Conservation (phyloP, 2,888 invertebrate species). For the Osedax fenrisi region DNA sequence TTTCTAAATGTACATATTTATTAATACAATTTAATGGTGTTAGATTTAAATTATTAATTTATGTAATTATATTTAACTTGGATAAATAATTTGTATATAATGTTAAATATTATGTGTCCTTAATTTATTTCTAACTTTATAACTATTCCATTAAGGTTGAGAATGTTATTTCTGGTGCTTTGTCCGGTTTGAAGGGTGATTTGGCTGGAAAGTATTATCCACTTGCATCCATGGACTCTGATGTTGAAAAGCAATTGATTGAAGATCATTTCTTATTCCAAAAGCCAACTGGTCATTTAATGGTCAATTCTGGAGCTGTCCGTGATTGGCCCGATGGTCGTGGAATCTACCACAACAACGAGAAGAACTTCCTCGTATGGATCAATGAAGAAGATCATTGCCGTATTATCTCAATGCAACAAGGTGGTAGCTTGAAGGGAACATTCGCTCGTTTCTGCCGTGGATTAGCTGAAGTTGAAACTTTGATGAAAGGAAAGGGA, state of each 20-base stretch:
- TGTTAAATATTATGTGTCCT: too few species aligned
- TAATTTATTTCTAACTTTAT: too few species aligned
- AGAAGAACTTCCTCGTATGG: slow-evolving; percentile 9
- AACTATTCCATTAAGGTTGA: too few species aligned
- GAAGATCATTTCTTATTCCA: slow-evolving; percentile 39
- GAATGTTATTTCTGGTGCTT: slow-evolving; percentile 33
- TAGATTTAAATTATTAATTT: too few species aligned
- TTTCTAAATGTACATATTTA: too few species aligned
- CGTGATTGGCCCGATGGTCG: slow-evolving; percentile 73
- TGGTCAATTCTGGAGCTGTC: slow-evolving; percentile 35
- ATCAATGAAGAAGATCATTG: slow-evolving; percentile 11
- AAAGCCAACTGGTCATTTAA: slow-evolving; percentile 34
- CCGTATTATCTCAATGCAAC: slow-evolving; percentile 9
- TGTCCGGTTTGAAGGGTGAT: slow-evolving; percentile 34
- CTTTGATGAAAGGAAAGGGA: neutral
- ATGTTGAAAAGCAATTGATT: slow-evolving; percentile 35
- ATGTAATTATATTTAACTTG: too few species aligned
- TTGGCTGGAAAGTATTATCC: slow-evolving; percentile 37
- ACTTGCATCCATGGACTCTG: slow-evolving; percentile 34
- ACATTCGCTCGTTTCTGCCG: neutral
- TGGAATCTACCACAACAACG: slow-evolving; percentile 52
- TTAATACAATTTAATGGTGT: too few species aligned
- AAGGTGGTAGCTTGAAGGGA: slow-evolving; percentile 2
- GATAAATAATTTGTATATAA: too few species aligned
- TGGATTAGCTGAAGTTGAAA: neutral